A percentile compares a stretch with the other conserved stretches of the same genome.
These are phyloP conservation scores for Megalops cyprinoides DNA, from an alignment of 2,797 vertebrate species.

Conservation along the genomic window DNA sequence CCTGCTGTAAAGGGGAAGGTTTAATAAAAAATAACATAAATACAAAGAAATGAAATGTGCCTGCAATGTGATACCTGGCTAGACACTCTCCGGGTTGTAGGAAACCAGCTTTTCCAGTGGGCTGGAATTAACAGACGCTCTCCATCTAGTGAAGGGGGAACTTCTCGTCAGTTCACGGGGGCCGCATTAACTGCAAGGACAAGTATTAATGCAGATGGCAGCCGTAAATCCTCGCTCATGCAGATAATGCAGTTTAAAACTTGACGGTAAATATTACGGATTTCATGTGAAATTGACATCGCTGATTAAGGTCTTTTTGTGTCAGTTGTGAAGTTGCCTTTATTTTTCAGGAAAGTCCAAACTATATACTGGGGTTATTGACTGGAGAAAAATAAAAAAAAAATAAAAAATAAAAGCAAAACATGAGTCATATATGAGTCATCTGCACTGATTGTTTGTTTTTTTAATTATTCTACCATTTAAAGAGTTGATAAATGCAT, in stretches of 20 bases:
- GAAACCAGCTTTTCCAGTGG: slow-evolving; percentile 51
- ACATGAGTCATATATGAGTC: too few species aligned
- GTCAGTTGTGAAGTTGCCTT: background rate
- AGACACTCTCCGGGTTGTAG: slow-evolving; percentile 56
- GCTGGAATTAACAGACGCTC: slow-evolving; percentile 54
- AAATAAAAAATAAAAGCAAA: too few species aligned
- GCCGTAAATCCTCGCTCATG: background rate
- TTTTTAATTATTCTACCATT: background rate
- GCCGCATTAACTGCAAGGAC: background rate
- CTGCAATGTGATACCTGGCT: slow-evolving; percentile 61
- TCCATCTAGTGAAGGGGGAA: slow-evolving; percentile 46
- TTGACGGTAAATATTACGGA: background rate
- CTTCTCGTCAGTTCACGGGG: slow-evolving; percentile 15
- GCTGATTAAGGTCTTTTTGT: background rate
- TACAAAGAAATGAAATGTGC: slow-evolving; percentile 59
- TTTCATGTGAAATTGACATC: background rate
- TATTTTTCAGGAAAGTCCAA: background rate
- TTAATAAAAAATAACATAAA: slow-evolving; percentile 66
- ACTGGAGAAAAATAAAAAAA: too few species aligned
- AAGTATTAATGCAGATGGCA: slow-evolving; percentile 13
- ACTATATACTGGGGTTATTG: too few species aligned
- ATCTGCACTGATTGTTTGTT: too few species aligned
- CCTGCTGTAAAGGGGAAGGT: slow-evolving; percentile 53
- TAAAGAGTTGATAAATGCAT: background rate
- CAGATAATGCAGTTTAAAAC: slow-evolving; percentile 10